phyloP scores from a whole-genome alignment of 2,888 invertebrate species.

The Dryobota labecula region DNA sequence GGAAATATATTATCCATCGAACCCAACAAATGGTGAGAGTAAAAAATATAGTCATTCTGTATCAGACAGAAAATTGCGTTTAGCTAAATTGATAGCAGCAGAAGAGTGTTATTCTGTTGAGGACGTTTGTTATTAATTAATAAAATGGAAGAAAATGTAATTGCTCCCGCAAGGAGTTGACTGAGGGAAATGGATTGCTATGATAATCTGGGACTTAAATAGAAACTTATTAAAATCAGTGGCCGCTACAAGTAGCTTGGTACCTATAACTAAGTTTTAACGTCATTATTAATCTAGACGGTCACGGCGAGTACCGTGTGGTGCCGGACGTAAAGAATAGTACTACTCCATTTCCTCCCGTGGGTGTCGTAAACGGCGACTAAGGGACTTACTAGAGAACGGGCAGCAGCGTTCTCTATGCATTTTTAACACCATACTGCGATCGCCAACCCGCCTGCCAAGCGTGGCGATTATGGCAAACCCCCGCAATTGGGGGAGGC shows the following conservation, averaged over 20 bases:
- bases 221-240: neutral
- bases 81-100: conserved; percentile 6
- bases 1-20: neutral
- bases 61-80: neutral
- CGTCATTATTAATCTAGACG: neutral
- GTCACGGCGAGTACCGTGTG: too few relatives aligned
- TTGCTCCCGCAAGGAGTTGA: conserved; percentile 29
- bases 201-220: conserved; percentile 17
- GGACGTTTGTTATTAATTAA: conserved; percentile 38
- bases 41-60: neutral
- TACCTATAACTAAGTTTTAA: conserved; percentile 7
- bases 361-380: too few relatives aligned
- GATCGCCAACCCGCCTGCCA: too few relatives aligned
- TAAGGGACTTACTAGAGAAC: too few relatives aligned
- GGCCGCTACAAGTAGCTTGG: too few relatives aligned
- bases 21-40: neutral
- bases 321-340: too few relatives aligned
- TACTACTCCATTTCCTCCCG: too few relatives aligned
- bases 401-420: too few relatives aligned
- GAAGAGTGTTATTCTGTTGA: conserved; percentile 2
- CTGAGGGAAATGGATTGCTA: conserved; percentile 14
- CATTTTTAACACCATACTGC: too few relatives aligned
- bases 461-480: too few relatives aligned
- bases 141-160: conserved; percentile 37
- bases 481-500: too few relatives aligned